Conservation (phyloP, 1,140 invertebrate species). For the Acyrthosiphon pisum region DNA sequence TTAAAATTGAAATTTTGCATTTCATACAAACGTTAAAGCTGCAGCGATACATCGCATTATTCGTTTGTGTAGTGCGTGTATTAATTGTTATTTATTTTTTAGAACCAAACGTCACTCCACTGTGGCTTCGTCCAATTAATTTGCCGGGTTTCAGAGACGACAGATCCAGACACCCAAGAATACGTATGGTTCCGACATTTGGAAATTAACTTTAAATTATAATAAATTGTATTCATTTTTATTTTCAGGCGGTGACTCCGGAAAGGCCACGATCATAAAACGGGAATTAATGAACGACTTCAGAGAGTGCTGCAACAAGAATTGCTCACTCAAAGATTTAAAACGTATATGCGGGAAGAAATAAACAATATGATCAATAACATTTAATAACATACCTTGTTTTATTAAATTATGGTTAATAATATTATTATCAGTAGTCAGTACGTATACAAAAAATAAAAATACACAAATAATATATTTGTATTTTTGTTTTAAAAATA, state of each 20-base stretch:
- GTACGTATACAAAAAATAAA: slow-evolving; percentile 44
- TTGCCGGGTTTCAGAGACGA: background rate
- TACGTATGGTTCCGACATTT: background rate
- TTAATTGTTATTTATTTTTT: background rate
- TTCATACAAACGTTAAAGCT: too few species aligned
- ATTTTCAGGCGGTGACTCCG: background rate
- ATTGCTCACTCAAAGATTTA: background rate
- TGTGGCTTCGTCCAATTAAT: background rate
- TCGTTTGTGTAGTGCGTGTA: too few species aligned
- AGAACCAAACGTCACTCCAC: background rate
- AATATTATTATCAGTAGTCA: slow-evolving; percentile 19
- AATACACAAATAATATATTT: background rate
- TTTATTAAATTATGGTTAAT: slow-evolving; percentile 49
- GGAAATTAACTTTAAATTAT: background rate
- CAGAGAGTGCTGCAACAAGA: background rate
- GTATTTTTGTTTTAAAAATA: background rate
- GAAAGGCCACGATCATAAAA: background rate
- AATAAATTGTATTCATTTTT: background rate
- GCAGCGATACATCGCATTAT: too few species aligned
- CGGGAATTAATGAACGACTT: background rate
- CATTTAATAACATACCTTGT: slow-evolving; percentile 34
- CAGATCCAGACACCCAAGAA: background rate
- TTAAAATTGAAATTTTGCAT: too few species aligned
- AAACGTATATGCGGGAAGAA: slow-evolving; percentile 29
- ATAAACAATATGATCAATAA: slow-evolving; percentile 18